Base-by-base conservation (phyloP, 2,113 vertebrate species). In the Centropus unirufus region DNA sequence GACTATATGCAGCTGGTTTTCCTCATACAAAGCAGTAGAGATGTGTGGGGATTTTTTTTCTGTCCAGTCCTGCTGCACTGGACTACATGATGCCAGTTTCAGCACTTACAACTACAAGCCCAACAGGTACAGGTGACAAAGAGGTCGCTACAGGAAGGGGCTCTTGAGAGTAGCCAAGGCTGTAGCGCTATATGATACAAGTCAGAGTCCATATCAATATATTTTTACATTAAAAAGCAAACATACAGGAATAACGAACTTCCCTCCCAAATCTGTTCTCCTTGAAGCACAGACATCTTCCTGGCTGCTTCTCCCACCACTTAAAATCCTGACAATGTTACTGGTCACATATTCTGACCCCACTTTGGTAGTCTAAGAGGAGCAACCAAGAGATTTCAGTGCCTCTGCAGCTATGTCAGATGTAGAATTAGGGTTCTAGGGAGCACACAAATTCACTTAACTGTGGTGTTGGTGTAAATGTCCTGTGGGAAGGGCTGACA, bases 231-330 rank as follows among this genome's bases (percentile, higher is more conserved):
- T 51, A 34, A 81, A 83, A 59, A 67, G 2, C 12, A 23, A 29
- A 21, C 10, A 51, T 42, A 62, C 21, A 55, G 16, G 21, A 82
- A 14, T 6, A 55, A 17, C 4, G 73, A 81, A 1, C 18, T 7
- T 34, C 5, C 23, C 11, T 14, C 1, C 62, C 22, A 7, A 5
- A 52, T 30, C 27, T n/a, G 34, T 51, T 39, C 2, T 20, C 24
- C 5, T 8, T 70, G 44, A 34, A 74, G 51, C 20, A 23, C 0
- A 1, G 3, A 3, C 0, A 0, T 49, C 11, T 66, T 63, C 16
- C 52, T 12, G 13, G 11, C 84, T 77, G 42, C 21, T 74, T 74
- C 46, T 77, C 16, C 54, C 17, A 15, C 17, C 21, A 4, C 5
- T 77, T 69, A 8, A 0, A 24, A 40, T 54, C 49, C 22, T 62